Conservation (phyloP, 2,797 vertebrate genomes). For the Anniella stebbinsi region DNA sequence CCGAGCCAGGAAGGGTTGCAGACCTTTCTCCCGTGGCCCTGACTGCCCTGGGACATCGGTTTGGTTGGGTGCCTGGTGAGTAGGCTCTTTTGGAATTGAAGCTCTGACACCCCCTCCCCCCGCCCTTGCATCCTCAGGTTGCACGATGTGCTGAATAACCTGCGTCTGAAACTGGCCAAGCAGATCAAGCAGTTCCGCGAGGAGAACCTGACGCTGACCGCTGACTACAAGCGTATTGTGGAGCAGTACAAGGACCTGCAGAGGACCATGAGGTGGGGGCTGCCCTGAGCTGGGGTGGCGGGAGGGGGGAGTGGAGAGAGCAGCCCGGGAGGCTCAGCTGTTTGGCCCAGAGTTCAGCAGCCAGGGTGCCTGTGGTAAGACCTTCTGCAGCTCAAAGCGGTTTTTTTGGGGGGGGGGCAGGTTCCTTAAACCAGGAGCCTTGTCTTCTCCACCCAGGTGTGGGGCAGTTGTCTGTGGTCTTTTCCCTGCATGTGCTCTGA, state of each 20-base stretch:
- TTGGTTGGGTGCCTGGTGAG: too few relatives aligned
- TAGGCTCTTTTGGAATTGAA: fast-evolving
- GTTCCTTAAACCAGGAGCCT: not conserved
- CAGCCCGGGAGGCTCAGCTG: too few relatives aligned
- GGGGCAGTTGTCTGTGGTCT: not conserved
- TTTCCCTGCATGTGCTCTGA: too few relatives aligned
- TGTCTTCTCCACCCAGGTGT: not conserved
- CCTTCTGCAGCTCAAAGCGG: not conserved
- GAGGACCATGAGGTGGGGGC: slow-evolving; percentile 83
- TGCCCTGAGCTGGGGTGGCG: too few relatives aligned
- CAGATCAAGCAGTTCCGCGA: slow-evolving; percentile 78
- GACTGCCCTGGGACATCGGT: not conserved
- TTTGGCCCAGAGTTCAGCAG: not conserved
- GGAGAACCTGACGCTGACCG: slow-evolving; percentile 73
- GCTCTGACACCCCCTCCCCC: not conserved
- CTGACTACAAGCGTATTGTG: slow-evolving; percentile 74
- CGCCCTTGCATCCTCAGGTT: slow-evolving; percentile 73
- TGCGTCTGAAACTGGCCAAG: slow-evolving; percentile 65
- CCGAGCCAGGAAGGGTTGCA: too few relatives aligned
- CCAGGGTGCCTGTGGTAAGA: too few relatives aligned
- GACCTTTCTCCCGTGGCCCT: not conserved
- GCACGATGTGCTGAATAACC: slow-evolving; percentile 74
- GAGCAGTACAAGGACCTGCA: slow-evolving; percentile 81
- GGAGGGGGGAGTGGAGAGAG: too few relatives aligned
- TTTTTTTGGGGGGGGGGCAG: not conserved